A percentile compares a stretch with the other conserved stretches of the same genome.
These are phyloP conservation scores for Delphinus delphis DNA, from an alignment of 2,113 vertebrate genomes.

Conservation along the genomic window DNA sequence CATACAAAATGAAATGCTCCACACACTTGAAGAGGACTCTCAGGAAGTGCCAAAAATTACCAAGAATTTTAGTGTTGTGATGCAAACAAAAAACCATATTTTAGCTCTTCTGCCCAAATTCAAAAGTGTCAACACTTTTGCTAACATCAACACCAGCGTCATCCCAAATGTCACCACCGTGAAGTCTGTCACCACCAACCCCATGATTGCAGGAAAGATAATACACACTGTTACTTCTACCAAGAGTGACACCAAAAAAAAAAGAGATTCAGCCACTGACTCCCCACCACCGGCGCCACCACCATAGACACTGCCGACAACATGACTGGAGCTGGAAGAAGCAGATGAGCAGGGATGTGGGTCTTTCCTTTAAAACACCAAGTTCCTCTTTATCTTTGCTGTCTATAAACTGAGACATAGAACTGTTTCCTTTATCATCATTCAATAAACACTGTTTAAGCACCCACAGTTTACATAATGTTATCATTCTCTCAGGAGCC, in stretches of 20 bases:
- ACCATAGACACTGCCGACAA: neutral
- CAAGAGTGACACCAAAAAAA: neutral
- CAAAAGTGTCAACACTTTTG: neutral
- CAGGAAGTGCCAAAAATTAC: neutral
- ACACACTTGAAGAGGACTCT: accelerated
- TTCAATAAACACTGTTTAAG: constrained; percentile 47
- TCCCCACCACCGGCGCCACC: neutral
- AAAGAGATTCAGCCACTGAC: neutral
- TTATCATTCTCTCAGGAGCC: neutral
- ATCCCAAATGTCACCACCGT: neutral
- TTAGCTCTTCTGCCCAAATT: neutral
- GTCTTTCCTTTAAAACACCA: neutral
- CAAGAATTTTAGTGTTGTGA: neutral
- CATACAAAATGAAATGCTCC: constrained; percentile 27
- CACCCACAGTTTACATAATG: neutral
- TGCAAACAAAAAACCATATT: neutral
- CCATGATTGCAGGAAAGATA: neutral
- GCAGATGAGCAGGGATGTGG: neutral
- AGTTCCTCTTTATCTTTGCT: neutral
- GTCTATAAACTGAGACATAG: neutral
- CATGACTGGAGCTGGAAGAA: neutral
- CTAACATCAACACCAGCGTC: neutral
- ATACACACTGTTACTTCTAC: neutral
- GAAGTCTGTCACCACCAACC: neutral
- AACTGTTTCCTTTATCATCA: neutral